Evolutionary conservation across 2,888 invertebrate genomes (phyloP).

Genomic region (Netelia melanura): DNA sequence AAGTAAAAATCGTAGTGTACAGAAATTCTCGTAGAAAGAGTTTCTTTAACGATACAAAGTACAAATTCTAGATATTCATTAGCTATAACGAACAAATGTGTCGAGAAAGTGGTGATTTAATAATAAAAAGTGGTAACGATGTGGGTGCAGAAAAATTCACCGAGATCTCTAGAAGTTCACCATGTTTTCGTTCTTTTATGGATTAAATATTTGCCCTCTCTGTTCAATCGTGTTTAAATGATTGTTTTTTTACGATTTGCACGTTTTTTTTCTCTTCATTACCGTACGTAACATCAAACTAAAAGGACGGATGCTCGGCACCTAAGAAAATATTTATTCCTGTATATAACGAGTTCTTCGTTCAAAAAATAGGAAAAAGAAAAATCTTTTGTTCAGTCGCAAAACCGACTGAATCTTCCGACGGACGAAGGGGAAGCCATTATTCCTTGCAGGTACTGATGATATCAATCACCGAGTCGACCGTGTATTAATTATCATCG

Average conservation of each 20-base stretch:
- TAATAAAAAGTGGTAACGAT: background rate
- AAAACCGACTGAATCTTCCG: background rate
- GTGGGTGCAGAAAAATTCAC: slow-evolving; percentile 21
- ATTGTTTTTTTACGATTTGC: slow-evolving; percentile 29
- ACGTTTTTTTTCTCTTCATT: background rate
- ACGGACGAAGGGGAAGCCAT: slow-evolving; percentile 63
- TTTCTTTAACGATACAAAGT: slow-evolving; percentile 23
- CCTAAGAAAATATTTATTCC: slow-evolving; percentile 66
- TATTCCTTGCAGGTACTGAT: slow-evolving; percentile 66
- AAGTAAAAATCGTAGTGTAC: slow-evolving; percentile 14
- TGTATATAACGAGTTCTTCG: slow-evolving; percentile 25
- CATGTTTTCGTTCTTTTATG: slow-evolving; percentile 24
- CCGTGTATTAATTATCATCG: slow-evolving; percentile 13
- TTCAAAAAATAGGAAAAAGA: slow-evolving; percentile 8
- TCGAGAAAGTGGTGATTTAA: slow-evolving; percentile 11
- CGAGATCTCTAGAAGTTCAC: slow-evolving; percentile 1
- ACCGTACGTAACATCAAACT: slow-evolving; percentile 48
- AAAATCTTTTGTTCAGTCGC: slow-evolving; percentile 32
- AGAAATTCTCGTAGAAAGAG: slow-evolving; percentile 53
- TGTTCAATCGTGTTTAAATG: background rate
- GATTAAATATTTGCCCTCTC: slow-evolving; percentile 20
- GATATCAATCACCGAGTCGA: slow-evolving; percentile 58
- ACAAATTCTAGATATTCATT: slow-evolving; percentile 59
- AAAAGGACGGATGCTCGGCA: slow-evolving; percentile 70
- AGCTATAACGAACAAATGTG: slow-evolving; percentile 20